Conservation (phyloP, 2,113 vertebrate genomes). For the Pelmatolapia mariae region DNA sequence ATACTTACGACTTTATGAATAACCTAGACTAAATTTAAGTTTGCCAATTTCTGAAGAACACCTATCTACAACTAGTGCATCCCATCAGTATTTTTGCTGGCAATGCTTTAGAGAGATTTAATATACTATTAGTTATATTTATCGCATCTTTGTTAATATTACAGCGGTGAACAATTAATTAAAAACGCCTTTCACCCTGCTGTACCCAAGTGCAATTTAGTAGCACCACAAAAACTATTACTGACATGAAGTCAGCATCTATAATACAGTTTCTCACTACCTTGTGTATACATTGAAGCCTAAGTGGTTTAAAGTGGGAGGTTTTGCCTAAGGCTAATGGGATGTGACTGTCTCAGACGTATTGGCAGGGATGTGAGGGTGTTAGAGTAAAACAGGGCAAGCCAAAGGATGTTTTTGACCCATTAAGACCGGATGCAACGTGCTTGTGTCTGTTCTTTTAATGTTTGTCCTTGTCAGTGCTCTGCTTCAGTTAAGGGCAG, state of each 20-base stretch:
- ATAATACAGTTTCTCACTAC: neutral
- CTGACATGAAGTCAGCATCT: neutral
- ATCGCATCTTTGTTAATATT: neutral
- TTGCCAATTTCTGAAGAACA: neutral
- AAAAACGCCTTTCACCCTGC: neutral
- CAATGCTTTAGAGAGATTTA: neutral
- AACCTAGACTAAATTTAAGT: neutral
- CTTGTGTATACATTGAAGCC: neutral
- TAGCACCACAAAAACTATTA: neutral
- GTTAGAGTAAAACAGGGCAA: neutral
- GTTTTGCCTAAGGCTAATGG: slow-evolving; percentile 46
- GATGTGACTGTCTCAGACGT: slow-evolving; percentile 43
- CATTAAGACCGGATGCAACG: neutral
- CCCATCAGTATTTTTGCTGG: neutral
- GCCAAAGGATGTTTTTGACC: neutral
- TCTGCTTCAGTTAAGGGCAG: neutral
- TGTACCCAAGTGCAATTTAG: neutral
- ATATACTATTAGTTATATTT: neutral
- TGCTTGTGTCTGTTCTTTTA: neutral
- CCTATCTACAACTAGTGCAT: neutral
- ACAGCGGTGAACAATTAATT: neutral
- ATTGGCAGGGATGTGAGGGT: neutral
- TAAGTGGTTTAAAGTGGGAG: slow-evolving; percentile 50
- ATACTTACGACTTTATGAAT: neutral
- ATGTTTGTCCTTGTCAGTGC: neutral